Evolutionary conservation across 2,797 vertebrate genomes (phyloP), one percentile per base, ranked within the genome.

Genomic region (Gallinago solitaria): DNA sequence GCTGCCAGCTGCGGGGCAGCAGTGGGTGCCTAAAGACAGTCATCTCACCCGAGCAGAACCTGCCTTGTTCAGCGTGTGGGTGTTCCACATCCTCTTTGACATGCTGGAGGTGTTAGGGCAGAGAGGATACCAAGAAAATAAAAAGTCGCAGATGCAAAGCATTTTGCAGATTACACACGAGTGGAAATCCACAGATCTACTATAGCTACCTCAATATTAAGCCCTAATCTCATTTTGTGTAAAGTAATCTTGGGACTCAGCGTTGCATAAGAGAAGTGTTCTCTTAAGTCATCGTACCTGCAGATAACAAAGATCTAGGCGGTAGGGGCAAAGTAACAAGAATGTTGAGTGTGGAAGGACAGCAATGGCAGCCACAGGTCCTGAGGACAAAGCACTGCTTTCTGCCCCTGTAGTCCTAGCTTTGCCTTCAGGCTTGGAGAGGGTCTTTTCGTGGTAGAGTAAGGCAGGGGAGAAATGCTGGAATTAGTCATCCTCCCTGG

Each of bases 151-250:
- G 81, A 60, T 79, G 51, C 33, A 76, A 41, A 90, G 48, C 0
- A 0, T 83, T 83, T 37, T 64, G 48, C 65, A 81, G 82, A 33
- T 90, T 71, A 82, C 76, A 79, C 30, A 30, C 0, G 0, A 30
- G 11, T 84, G 70, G 93, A 82, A 57, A 88, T 87, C 91, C 76
- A 79, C 60, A 86, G 90, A 84, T 95, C 89, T 91, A 14, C 93
- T 93, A 63, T 91, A 95, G 94, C 91, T 94, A 95, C 85, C 76
- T 95, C 90, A 94, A 91, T 95, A 97, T 91, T 95, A 96, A 94
- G 73, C 69, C 73, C 57, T 96, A 93, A 97, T 94, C 93, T 90
- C 79, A 90, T 94, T 96, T 81, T 93, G 76, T 83, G 67, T 56
- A 16, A 23, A 93, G 91, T 92, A 94, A 93, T 95, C 90, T 93